Evolutionary conservation across 2,797 vertebrate genomes (phyloP), one percentile per base, ranked within the genome.

Genomic region (Tauraco hartlaubi): DNA sequence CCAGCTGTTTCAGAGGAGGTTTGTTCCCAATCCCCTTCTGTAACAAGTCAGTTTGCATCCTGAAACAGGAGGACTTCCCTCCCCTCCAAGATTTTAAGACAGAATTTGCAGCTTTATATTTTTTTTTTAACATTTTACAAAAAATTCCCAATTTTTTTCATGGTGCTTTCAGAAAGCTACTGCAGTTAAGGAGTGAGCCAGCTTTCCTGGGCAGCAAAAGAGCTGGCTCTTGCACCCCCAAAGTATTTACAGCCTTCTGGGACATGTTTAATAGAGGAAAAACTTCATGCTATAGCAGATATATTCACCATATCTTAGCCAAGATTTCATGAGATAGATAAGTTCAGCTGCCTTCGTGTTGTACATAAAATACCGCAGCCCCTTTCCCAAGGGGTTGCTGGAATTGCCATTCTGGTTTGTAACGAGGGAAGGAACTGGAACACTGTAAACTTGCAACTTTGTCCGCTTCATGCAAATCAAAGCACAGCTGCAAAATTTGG

Each of bases 401-500:
- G 75, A 75, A 41, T 84, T 73, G 52, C 62, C 52, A n/a, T 66
- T 68, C 44, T 76, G 86, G 31, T 92, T 91, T 82, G 76, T 64
- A 85, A 69, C 3, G 54, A 79, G 25, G 22, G 33, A 66, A 80
- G 75, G 56, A 62, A 39, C 52, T 84, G 56, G 89, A 91, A 59
- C 12, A 8, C 44, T 92, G 58, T 79, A 92, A 96, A 88, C 67
- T 85, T 17, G 23, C 29, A 59, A 33, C 66, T 91, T 85, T 54
- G 79, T 68, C 58, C 7, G 0, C 67, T 72, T 90, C 1, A 1
- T 11, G 62, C 88, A 85, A 95, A 92, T 86, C 62, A 78, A 90
- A 90, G 77, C 82, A 94, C 92, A 95, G 94, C 94, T 95, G 96
- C 76, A 88, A 92, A 86, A 86, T 75, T 35, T 91, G 76, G 81